Evolutionary conservation across 2,113 vertebrate species (phyloP).

Genomic region (Misgurnus mizolepis): DNA sequence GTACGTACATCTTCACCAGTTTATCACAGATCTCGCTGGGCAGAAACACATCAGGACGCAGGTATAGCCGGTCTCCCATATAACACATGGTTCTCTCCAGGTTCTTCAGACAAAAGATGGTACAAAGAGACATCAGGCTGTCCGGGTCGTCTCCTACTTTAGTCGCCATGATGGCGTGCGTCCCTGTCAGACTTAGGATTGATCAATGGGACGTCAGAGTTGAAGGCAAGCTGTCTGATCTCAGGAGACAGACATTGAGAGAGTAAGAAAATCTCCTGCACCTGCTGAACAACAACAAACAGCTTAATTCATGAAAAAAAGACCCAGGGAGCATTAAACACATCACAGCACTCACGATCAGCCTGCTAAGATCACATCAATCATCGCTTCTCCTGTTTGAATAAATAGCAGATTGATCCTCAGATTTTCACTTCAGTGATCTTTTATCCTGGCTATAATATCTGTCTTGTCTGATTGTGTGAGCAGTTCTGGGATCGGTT

Average conservation of each 20-base stretch:
- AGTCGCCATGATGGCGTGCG: conserved; percentile 69
- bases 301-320: neutral
- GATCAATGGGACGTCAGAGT: conserved; percentile 43
- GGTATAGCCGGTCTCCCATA: conserved; percentile 81
- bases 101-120: conserved; percentile 91
- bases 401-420: no score
- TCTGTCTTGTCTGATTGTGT: neutral
- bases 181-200: conserved; percentile 54
- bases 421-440: no score
- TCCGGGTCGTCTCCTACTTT: conserved; percentile 87
- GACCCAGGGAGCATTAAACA: neutral
- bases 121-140: conserved; percentile 90
- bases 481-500: no score
- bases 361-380: no score
- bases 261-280: neutral
- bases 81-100: conserved; percentile 92
- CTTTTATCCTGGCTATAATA: no score
- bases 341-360: no score
- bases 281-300: conserved; percentile 6
- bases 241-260: conserved; percentile 40
- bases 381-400: no score
- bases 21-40: conserved; percentile 98
- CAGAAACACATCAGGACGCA: conserved; percentile 92
- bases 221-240: conserved; percentile 33
- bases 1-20: conserved; percentile 88